Percentiles rank a stretch among this genome's conserved stretches.
These are phyloP conservation scores for Agrotis puta DNA, from an alignment of 2,888 invertebrate species.

Conservation along the genomic window DNA sequence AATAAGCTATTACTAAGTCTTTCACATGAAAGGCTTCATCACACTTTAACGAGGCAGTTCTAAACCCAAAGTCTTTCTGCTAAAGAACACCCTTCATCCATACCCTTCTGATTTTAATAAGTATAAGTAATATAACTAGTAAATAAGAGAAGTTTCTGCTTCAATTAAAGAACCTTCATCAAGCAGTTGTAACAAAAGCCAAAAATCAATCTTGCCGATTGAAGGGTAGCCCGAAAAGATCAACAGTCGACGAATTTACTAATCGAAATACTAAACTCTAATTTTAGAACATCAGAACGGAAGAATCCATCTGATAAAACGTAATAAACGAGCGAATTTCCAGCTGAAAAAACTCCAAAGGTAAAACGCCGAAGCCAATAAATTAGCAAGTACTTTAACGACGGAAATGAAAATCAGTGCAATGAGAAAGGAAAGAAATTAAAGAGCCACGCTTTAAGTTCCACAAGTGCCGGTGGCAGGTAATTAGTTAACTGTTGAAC, in stretches of 20 bases:
- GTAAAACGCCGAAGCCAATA: conserved; percentile 27
- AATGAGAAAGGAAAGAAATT: conserved; percentile 22
- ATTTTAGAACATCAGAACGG: conserved; percentile 2
- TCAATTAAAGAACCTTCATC: not conserved
- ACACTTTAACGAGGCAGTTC: conserved; percentile 7
- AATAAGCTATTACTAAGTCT: conserved; percentile 39
- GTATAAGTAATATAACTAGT: too few species aligned
- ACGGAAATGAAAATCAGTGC: conserved; percentile 8
- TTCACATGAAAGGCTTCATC: conserved; percentile 37
- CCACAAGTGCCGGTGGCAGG: conserved; percentile 23
- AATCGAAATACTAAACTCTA: not conserved
- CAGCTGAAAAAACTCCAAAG: conserved; percentile 14
- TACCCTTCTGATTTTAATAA: not conserved
- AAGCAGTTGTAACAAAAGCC: not conserved
- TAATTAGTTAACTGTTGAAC: conserved; percentile 31
- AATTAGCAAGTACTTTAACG: conserved; percentile 28
- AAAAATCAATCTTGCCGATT: not conserved
- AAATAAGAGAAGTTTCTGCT: not conserved
- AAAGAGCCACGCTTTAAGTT: conserved; percentile 18
- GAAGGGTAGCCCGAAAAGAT: not conserved
- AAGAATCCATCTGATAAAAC: conserved; percentile 15
- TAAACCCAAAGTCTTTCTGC: conserved; percentile 41
- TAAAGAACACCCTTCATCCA: conserved; percentile 1
- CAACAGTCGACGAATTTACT: not conserved
- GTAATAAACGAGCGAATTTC: conserved; percentile 7